A percentile compares a stretch with the other conserved stretches of the same genome.
phyloP scores from a whole-genome alignment of 2,113 vertebrate species.

The Calidris pygmaea region DNA sequence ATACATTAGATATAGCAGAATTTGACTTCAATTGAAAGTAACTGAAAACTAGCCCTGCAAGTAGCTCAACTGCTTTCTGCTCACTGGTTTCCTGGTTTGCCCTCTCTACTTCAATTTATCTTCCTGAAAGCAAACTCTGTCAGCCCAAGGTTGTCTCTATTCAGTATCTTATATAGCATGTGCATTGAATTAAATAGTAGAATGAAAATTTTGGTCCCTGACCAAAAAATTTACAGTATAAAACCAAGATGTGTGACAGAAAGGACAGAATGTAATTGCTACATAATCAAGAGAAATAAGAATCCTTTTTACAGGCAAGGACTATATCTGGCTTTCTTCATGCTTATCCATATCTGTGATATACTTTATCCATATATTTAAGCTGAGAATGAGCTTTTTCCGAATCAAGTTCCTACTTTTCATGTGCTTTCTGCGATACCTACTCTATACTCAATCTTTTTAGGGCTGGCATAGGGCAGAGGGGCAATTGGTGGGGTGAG shows the following conservation, averaged over 20 bases:
- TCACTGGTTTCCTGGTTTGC: neutral
- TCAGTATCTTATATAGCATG: neutral
- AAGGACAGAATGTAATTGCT: neutral
- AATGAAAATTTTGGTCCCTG: neutral
- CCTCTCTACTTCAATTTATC: neutral
- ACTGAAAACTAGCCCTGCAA: neutral
- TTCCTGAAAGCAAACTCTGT: constrained; percentile 4
- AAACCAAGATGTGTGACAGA: neutral
- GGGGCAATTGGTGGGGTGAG: neutral
- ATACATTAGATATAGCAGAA: neutral
- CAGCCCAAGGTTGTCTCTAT: neutral
- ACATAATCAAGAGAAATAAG: neutral
- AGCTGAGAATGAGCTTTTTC: neutral
- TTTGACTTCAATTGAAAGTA: neutral
- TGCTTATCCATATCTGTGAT: neutral
- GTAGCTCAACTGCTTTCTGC: neutral
- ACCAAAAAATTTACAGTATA: neutral
- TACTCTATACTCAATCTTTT: neutral
- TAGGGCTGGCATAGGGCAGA: neutral
- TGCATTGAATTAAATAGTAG: neutral
- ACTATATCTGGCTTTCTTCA: neutral
- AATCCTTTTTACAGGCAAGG: neutral
- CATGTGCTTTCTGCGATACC: neutral
- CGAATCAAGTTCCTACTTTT: neutral
- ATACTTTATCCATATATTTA: neutral